Conservation (phyloP, 2,113 vertebrate species). For the Gymnobelideus leadbeateri region DNA sequence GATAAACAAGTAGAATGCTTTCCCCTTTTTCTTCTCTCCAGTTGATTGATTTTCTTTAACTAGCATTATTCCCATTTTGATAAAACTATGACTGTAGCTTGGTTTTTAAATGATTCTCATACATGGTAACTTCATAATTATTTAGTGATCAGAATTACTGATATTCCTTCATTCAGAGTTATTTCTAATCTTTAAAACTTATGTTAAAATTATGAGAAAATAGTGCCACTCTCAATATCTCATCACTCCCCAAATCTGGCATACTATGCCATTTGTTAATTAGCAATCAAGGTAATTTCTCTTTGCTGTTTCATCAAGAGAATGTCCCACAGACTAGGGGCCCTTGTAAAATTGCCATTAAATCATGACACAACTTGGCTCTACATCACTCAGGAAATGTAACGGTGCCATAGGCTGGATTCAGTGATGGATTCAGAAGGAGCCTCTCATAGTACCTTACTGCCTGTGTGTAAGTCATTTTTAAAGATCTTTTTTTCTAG, state of each 20-base stretch:
- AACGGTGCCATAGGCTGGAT: background rate
- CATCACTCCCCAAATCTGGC: background rate
- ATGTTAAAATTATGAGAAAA: background rate
- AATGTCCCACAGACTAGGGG: background rate
- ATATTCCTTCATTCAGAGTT: background rate
- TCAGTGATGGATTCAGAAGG: background rate
- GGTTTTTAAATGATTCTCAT: background rate
- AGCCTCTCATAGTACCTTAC: background rate
- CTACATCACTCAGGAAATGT: background rate
- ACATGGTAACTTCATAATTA: background rate
- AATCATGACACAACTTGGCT: background rate
- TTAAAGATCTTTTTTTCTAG: slow-evolving; percentile 37
- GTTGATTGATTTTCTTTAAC: slow-evolving; percentile 2
- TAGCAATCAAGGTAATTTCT: background rate
- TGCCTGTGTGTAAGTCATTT: slow-evolving; percentile 17
- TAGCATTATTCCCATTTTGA: slow-evolving; percentile 19
- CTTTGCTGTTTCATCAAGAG: background rate
- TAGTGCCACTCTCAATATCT: background rate
- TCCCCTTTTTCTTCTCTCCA: background rate
- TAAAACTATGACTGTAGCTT: background rate
- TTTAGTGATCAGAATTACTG: background rate
- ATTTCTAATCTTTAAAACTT: slow-evolving; percentile 15
- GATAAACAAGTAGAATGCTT: background rate
- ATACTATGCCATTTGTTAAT: slow-evolving; percentile 28
- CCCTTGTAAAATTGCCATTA: slow-evolving; percentile 19